Evolutionary conservation across 2,113 vertebrate species (phyloP).

Genomic region (Neotoma lepida): DNA sequence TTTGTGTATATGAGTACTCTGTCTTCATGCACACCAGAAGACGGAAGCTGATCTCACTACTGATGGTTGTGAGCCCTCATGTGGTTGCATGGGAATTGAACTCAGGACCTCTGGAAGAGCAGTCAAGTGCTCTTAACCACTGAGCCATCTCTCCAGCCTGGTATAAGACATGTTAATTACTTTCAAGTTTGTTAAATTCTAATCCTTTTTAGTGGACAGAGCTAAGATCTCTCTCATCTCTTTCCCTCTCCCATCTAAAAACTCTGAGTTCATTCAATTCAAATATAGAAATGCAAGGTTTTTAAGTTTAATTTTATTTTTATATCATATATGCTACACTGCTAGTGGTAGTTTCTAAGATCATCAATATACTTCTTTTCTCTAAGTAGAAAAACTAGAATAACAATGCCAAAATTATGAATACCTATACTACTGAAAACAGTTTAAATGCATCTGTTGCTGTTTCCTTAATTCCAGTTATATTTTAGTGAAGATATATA

Average conservation of each 20-base stretch:
- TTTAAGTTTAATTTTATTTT: background rate
- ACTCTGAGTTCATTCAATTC: background rate
- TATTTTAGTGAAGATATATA: background rate
- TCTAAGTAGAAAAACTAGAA: background rate
- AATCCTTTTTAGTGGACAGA: background rate
- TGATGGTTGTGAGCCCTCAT: too few species aligned
- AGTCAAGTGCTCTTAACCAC: too few species aligned
- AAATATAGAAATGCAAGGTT: background rate
- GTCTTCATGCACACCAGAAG: too few species aligned
- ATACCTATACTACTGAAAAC: background rate
- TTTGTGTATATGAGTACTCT: too few species aligned
- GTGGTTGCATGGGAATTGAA: too few species aligned
- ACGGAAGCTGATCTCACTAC: too few species aligned
- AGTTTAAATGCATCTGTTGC: background rate
- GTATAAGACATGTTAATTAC: background rate
- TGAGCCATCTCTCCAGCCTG: too few species aligned
- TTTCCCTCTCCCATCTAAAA: background rate
- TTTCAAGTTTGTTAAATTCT: background rate
- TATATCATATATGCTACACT: background rate
- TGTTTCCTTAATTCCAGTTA: background rate
- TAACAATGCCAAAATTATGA: slow-evolving; percentile 22
- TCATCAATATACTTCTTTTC: slow-evolving; percentile 1
- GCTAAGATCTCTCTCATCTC: background rate
- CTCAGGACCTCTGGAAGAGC: too few species aligned
- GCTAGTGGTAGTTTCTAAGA: background rate